These are phyloP conservation scores for Eupithecia insigniata DNA, from an alignment of 2,888 invertebrate genomes.

Conservation along the genomic window DNA sequence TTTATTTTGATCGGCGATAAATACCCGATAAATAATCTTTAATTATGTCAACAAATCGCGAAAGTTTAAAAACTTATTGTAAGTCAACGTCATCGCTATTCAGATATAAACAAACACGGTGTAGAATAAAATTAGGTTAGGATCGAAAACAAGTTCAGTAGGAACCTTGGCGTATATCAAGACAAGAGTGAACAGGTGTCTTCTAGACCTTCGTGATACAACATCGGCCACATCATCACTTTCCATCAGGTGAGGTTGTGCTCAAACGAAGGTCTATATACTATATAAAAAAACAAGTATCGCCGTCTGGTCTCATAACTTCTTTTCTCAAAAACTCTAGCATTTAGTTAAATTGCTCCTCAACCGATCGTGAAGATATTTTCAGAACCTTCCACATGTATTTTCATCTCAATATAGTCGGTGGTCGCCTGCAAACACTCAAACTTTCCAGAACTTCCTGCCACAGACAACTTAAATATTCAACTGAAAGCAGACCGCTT, in stretches of 20 bases:
- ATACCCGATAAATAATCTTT: no score
- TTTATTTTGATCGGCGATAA: not conserved
- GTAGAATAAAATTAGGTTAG: not conserved
- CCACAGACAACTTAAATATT: slow-evolving; percentile 25
- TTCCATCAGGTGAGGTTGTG: no score
- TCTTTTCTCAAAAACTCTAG: not conserved
- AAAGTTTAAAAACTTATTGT: no score
- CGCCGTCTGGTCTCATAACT: not conserved
- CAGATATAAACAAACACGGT: not conserved
- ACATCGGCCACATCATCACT: no score
- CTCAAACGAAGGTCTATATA: no score
- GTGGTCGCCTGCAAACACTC: slow-evolving; percentile 13
- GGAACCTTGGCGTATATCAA: not conserved
- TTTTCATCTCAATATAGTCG: not conserved
- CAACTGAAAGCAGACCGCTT: slow-evolving; percentile 9
- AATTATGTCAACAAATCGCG: no score
- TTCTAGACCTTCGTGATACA: no score
- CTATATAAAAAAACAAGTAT: no score
- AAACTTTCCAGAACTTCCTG: slow-evolving; percentile 14
- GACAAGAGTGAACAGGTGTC: no score
- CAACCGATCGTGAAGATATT: not conserved
- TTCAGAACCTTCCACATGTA: not conserved
- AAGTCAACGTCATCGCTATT: not conserved
- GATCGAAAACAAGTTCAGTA: not conserved
- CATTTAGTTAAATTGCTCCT: not conserved